A percentile compares a stretch with the other conserved stretches of the same genome.
Conservation (phyloP, 1,140 invertebrate genomes). For the Drosophila miranda region DNA sequence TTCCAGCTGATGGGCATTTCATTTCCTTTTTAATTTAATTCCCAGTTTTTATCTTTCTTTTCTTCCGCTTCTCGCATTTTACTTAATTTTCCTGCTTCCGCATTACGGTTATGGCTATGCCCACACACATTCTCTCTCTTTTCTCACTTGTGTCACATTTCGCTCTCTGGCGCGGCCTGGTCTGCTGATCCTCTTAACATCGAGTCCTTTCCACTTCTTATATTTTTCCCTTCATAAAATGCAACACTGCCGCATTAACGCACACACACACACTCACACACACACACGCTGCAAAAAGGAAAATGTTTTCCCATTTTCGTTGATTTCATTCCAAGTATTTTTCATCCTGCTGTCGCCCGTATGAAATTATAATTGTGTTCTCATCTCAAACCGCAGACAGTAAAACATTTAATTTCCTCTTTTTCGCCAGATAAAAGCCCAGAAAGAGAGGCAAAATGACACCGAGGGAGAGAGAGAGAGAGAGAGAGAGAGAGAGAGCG, state of each 20-base stretch:
- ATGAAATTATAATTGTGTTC: constrained; percentile 72
- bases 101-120: constrained; percentile 19
- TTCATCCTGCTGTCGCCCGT: constrained; percentile 37
- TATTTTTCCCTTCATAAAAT: constrained; percentile 57
- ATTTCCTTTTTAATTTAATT: constrained; percentile 78
- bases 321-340: constrained; percentile 62
- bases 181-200: constrained; percentile 66
- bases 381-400: constrained; percentile 63
- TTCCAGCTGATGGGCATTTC: constrained; percentile 46
- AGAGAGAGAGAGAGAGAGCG: background rate
- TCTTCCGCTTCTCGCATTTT: constrained; percentile 28
- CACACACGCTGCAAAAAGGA: background rate
- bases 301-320: constrained; percentile 59
- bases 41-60: constrained; percentile 17
- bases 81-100: constrained; percentile 52
- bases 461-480: background rate
- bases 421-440: constrained; percentile 31
- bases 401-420: constrained; percentile 79
- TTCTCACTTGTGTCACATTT: constrained; percentile 10
- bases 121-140: constrained; percentile 7
- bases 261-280: constrained; percentile 5
- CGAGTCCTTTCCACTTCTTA: constrained; percentile 17
- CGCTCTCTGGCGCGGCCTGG: constrained; percentile 11
- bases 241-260: constrained; percentile 56
- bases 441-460: background rate